phyloP scores from a whole-genome alignment of 2,888 invertebrate species.

The Leptopilina syphax region DNA sequence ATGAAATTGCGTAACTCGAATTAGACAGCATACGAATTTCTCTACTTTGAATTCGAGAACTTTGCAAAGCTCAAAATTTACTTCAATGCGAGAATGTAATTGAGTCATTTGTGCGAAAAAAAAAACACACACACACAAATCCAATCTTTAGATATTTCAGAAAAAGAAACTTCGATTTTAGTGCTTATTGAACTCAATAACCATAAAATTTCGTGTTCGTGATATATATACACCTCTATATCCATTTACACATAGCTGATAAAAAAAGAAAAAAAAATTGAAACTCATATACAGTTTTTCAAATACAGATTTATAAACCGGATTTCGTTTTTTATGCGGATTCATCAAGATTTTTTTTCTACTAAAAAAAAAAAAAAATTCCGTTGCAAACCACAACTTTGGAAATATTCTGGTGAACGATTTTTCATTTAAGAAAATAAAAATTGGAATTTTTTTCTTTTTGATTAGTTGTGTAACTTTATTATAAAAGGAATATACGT shows the following conservation, averaged over 20 bases:
- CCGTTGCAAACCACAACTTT: not conserved
- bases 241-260: slow-evolving; percentile 5
- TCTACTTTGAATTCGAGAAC: not conserved
- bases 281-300: not conserved
- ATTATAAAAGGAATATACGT: too few relatives aligned
- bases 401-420: not conserved
- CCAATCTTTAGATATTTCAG: slow-evolving; percentile 9
- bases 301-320: slow-evolving; percentile 12
- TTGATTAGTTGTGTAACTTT: too few relatives aligned
- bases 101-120: not conserved
- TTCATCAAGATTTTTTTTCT: slow-evolving; percentile 12
- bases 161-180: not conserved
- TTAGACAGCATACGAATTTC: not conserved
- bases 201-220: slow-evolving; percentile 19
- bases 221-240: not conserved
- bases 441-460: too few relatives aligned
- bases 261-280: not conserved
- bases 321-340: not conserved
- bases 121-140: not conserved
- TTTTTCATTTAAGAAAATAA: too few relatives aligned
- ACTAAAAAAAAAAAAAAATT: not conserved
- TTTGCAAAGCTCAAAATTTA: not conserved
- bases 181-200: slow-evolving; percentile 20
- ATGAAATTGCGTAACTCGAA: not conserved
- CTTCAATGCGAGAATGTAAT: not conserved